Base-by-base conservation (phyloP, 2,113 vertebrate species). In the Arothron firmamentum region DNA sequence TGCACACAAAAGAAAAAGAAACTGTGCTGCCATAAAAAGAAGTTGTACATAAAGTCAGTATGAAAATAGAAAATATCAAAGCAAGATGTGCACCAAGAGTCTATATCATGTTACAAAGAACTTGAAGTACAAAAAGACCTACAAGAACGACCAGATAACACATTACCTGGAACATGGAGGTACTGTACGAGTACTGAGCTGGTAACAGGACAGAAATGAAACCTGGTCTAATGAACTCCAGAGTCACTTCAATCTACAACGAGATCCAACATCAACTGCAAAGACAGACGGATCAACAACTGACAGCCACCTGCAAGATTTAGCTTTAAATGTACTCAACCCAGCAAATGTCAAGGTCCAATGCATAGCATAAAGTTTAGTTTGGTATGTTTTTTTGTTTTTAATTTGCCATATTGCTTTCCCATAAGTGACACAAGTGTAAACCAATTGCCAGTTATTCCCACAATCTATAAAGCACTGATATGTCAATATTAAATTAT, bases 1-100 rank as follows among this genome's bases (percentile, higher is more conserved):
- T 90, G 89, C 88, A 85, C 73, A 61, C 72, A 83, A 84, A 62
- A 72, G 70, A 64, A 65, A 65, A 41, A 41, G 17, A 62, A 59
- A 52, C 64, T 76, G 82, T 47, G n/a, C 74, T 62, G 62, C 82
- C 83, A 86, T 85, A 65, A 88, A 88, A 88, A 87, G 85, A 84
- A 81, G 72, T 80, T 86, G 83, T 85, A 88, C 84, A 87, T 75
- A 89, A 38, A 82, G 70, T 84, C 59, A 74, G 85, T 92, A 91
- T 88, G 90, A 92, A 91, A 92, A 91, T 91, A 91, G 79, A 91
- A 89, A 90, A 88, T 88, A 89, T 88, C 78, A 88, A 89, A 89
- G 77, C 79, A 88, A 85, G 75, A 88, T 90, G 84, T 88, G 88
- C 88, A 90, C 85, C 85, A 82, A 84, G 83, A 80, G 57, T 84